A percentile compares a stretch with the other conserved stretches of the same genome.
These are phyloP conservation scores for Takifugu ocellatus DNA, from an alignment of 2,797 vertebrate species.

Conservation along the genomic window DNA sequence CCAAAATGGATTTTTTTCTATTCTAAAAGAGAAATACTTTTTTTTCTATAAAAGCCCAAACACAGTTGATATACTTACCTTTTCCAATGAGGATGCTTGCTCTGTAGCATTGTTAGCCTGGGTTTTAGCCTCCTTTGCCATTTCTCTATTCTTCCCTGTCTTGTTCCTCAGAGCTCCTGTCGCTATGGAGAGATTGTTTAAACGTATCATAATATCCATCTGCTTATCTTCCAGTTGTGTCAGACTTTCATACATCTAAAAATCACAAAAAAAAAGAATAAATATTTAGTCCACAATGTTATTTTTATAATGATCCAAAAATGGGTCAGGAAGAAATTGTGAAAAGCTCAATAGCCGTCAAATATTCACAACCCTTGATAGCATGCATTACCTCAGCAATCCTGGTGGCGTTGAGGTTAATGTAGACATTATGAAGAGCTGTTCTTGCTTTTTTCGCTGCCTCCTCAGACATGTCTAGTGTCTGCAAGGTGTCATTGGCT, in stretches of 20 bases:
- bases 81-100: slow-evolving; percentile 60
- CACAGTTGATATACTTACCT: slow-evolving; percentile 56
- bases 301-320: too few species aligned
- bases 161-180: slow-evolving; percentile 70
- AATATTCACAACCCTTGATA: not conserved
- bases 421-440: slow-evolving; percentile 57
- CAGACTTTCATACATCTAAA: slow-evolving; percentile 70
- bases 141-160: slow-evolving; percentile 57
- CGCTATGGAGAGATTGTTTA: slow-evolving; percentile 69
- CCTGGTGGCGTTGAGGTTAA: slow-evolving; percentile 67
- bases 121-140: slow-evolving; percentile 68
- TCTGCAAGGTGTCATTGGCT: slow-evolving; percentile 58
- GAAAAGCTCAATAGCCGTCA: not conserved
- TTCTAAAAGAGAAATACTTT: too few species aligned
- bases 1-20: not conserved
- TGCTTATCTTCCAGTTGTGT: slow-evolving; percentile 70
- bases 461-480: slow-evolving; percentile 55
- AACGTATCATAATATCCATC: slow-evolving; percentile 67
- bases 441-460: slow-evolving; percentile 62
- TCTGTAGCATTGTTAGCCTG: slow-evolving; percentile 66
- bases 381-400: slow-evolving; percentile 49
- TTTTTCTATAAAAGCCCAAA: not conserved
- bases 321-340: not conserved
- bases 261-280: not conserved
- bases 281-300: too few species aligned